A percentile compares a stretch with the other conserved stretches of the same genome.
phyloP scores from a whole-genome alignment of 2,888 invertebrate genomes.

The Ctenicera cuprea region DNA sequence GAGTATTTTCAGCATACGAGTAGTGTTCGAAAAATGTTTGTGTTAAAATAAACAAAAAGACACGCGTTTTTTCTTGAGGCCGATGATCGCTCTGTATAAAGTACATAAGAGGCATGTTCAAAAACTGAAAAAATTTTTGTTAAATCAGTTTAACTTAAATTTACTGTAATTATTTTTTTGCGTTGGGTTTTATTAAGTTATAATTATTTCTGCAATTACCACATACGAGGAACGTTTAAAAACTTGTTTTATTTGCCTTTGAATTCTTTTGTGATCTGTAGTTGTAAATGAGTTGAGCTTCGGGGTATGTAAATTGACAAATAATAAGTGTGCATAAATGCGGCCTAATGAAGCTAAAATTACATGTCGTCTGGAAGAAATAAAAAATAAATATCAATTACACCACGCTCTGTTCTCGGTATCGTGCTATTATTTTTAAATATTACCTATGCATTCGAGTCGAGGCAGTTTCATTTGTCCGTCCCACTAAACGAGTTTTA shows the following conservation, averaged over 20 bases:
- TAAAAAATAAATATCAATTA: constrained; percentile 28
- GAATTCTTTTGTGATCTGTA: neutral
- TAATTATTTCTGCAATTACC: neutral
- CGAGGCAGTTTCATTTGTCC: constrained; percentile 23
- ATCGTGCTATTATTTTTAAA: constrained; percentile 14
- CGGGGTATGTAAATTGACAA: constrained; percentile 9
- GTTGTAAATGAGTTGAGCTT: neutral
- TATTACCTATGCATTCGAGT: constrained; percentile 16
- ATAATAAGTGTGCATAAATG: constrained; percentile 12
- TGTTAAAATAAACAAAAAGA: too few species aligned
- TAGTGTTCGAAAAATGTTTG: too few species aligned
- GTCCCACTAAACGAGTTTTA: constrained; percentile 39
- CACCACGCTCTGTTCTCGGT: constrained; percentile 14
- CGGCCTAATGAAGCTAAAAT: constrained; percentile 21
- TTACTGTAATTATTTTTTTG: too few species aligned
- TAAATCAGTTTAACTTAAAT: too few species aligned
- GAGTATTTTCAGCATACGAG: too few species aligned
- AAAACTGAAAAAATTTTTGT: too few species aligned
- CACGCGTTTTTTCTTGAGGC: too few species aligned
- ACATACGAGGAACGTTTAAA: neutral
- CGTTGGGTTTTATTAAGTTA: neutral
- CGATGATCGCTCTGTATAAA: too few species aligned
- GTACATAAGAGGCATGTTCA: too few species aligned
- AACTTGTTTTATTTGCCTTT: neutral
- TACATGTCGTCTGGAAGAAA: constrained; percentile 29